Evolutionary conservation across 30 jellyfish, hydroid and myxozoan species (phyloP).

Genomic region (Turritopsis dohrnii): DNA sequence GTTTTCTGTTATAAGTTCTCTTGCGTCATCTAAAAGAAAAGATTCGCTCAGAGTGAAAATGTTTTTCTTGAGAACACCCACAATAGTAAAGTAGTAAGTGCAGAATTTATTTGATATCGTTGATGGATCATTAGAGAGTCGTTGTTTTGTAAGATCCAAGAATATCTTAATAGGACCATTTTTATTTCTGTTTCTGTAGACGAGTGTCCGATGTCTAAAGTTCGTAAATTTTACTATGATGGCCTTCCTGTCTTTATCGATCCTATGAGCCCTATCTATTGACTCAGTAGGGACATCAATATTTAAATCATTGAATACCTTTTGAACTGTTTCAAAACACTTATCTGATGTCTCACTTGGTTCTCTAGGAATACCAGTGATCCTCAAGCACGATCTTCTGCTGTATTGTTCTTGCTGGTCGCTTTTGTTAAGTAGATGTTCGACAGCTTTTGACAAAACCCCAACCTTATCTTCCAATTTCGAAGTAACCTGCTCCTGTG

Average conservation of each 20-base stretch:
- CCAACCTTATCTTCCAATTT: background rate
- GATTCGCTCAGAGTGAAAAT: too few relatives aligned
- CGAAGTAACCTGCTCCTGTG: background rate
- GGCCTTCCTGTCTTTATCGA: conserved; percentile 5
- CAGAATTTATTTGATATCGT: too few relatives aligned
- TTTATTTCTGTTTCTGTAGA: background rate
- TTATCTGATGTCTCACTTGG: background rate
- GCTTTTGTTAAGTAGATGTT: too few relatives aligned
- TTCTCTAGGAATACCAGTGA: background rate
- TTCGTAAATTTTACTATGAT: background rate
- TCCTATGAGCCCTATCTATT: background rate
- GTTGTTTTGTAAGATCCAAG: too few relatives aligned
- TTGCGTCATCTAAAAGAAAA: too few relatives aligned
- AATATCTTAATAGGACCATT: too few relatives aligned
- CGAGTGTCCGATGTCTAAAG: background rate
- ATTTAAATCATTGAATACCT: background rate
- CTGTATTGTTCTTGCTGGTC: background rate
- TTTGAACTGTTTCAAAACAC: background rate
- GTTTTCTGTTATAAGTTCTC: too few relatives aligned
- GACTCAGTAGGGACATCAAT: background rate
- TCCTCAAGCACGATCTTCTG: background rate
- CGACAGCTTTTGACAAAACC: background rate
- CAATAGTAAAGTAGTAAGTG: too few relatives aligned
- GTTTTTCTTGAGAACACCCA: too few relatives aligned
- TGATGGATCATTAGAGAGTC: too few relatives aligned